Conservation (phyloP, 2,113 vertebrate species). For the Nycticebus coucang region DNA sequence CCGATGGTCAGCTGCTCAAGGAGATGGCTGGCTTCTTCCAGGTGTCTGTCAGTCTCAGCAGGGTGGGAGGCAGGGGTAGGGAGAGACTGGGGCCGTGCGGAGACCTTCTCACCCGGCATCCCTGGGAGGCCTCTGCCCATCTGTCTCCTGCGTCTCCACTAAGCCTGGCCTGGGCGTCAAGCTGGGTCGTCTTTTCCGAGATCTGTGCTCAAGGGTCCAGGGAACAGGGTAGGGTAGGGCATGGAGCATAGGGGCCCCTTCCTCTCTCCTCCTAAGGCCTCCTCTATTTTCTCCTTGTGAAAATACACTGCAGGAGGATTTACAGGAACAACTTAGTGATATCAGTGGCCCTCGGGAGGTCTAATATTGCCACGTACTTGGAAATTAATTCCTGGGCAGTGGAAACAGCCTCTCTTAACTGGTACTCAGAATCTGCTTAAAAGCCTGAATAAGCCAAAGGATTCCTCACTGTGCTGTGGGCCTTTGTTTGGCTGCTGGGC, state of each 20-base stretch:
- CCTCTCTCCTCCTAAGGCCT: no score
- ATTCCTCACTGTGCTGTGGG: rapidly evolving
- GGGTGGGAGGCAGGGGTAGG: neutral
- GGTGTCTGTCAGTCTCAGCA: rapidly evolving
- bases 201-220: neutral
- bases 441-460: rapidly evolving
- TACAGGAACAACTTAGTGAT: neutral
- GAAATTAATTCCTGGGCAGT: neutral
- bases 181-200: no score
- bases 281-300: neutral
- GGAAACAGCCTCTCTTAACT: neutral
- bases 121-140: rapidly evolving
- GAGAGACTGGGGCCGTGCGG: rapidly evolving
- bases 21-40: rapidly evolving
- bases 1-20: rapidly evolving
- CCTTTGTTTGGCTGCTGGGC: neutral
- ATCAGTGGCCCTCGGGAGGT: neutral
- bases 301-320: no score
- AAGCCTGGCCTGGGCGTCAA: neutral
- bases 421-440: neutral
- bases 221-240: neutral
- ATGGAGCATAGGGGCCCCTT: neutral
- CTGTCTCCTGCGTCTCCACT: rapidly evolving
- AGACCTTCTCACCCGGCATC: no score
- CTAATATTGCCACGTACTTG: neutral